Base-by-base conservation (phyloP, 2,113 vertebrate genomes). In the Corydoras sp. region DNA sequence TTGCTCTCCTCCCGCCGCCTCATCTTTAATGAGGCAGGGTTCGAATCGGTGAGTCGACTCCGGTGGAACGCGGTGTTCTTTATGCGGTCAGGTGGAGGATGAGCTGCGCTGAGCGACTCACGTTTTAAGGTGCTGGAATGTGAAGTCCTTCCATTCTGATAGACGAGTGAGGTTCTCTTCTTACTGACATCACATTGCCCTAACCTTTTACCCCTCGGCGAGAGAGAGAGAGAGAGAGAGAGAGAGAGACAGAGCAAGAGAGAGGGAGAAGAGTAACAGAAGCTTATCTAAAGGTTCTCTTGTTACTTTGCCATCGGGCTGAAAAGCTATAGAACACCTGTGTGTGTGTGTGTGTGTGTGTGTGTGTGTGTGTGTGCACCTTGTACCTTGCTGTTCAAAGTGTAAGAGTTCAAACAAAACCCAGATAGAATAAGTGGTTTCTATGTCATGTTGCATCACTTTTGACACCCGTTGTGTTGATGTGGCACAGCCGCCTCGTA, bases 81-180 rank as follows among this genome's bases (percentile, higher is more conserved):
- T 51, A 32, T 50, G 11, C 24, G 43, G 63, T 49, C 48, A 64
- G 18, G 63, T 67, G 71, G 68, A 78, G 6, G 59, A n/a, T 10
- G 5, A 12, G 6, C 30, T 9, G 15, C 49, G 14, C 32, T 51
- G 10, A 4, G n/a, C 30, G 49, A 31, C 7, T 50, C 58, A 10
- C 43, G 50, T 18, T 60, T 3, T 81, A 80, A 79, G 77, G 81
- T 83, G 83, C 75, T 77, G 71, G 71, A 77, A 76, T 78, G 65
- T 55, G 10, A 62, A 78, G 82, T 81, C 81, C 83, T 81, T 80
- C 83, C 79, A 71, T 79, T 59, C 64, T 80, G 83, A 89, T 83
- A 87, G 79, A 76, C 68, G 30, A 73, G 79, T 70, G 50, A 76
- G 77, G 77, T 62, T 79, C 69, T 73, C 74, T 81, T 79, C 69